These are phyloP conservation scores for Ametastegia equiseti DNA, from an alignment of 2,888 invertebrate genomes.

Conservation along the genomic window DNA sequence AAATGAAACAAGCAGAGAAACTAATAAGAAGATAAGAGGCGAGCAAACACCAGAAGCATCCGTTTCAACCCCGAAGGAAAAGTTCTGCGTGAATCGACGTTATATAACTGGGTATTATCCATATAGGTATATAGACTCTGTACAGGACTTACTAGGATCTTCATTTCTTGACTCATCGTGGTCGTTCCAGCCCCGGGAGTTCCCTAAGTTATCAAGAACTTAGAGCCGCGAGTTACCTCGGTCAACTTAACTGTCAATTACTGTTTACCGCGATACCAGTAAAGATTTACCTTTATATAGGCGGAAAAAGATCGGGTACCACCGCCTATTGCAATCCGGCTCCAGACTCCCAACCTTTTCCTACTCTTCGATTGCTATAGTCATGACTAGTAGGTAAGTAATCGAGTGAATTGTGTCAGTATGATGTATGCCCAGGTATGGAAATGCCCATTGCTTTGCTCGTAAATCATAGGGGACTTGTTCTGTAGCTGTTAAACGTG, in stretches of 20 bases:
- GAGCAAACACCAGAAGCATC: slow-evolving; percentile 8
- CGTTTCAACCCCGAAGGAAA: slow-evolving; percentile 6
- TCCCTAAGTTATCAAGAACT: not conserved
- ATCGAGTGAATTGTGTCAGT: no score
- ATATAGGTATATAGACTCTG: not conserved
- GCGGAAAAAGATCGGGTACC: not conserved
- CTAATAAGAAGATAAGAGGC: slow-evolving; percentile 2
- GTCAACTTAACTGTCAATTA: slow-evolving; percentile 17
- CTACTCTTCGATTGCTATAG: no score
- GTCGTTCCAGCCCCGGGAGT: not conserved
- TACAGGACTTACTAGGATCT: slow-evolving; percentile 29
- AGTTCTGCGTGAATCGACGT: not conserved
- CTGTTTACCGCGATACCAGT: not conserved
- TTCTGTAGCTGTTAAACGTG: no score
- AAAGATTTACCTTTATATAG: slow-evolving; percentile 29
- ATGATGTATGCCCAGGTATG: no score
- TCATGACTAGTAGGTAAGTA: no score
- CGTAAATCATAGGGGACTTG: no score
- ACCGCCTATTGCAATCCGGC: slow-evolving; percentile 1
- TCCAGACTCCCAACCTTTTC: not conserved
- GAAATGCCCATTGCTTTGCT: no score
- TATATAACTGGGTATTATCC: not conserved
- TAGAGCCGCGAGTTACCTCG: not conserved
- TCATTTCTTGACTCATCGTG: slow-evolving; percentile 37
- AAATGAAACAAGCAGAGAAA: not conserved